A percentile compares a stretch with the other conserved stretches of the same genome.
These are phyloP conservation scores for Myrmecobius fasciatus DNA, from an alignment of 2,113 vertebrate genomes.

Conservation along the genomic window DNA sequence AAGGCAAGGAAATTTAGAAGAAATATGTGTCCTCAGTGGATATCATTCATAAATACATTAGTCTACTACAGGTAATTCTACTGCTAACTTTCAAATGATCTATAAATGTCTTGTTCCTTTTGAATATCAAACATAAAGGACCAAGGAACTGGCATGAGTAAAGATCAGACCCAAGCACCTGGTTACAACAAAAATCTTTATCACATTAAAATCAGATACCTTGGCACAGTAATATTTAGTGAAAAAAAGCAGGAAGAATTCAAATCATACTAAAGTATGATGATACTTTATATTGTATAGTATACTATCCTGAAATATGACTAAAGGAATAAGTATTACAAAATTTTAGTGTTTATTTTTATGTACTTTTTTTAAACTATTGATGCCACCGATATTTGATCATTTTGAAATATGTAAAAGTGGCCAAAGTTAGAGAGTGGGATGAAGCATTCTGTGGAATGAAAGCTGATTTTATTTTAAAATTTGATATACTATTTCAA, in stretches of 20 bases:
- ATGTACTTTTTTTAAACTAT: background rate
- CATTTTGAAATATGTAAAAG: conserved; percentile 19
- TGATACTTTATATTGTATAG: background rate
- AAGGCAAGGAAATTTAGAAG: background rate
- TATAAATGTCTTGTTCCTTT: background rate
- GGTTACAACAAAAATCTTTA: background rate
- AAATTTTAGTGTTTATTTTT: background rate
- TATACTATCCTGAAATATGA: background rate
- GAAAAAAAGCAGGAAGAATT: background rate
- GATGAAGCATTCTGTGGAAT: conserved; percentile 14
- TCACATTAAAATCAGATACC: background rate
- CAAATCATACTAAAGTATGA: background rate
- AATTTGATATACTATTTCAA: conserved; percentile 60
- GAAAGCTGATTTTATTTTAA: conserved; percentile 45
- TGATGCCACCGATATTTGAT: background rate
- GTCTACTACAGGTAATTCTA: background rate
- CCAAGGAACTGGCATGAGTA: background rate
- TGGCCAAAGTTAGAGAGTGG: background rate
- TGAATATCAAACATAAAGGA: background rate
- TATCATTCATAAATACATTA: background rate
- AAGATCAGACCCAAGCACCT: background rate
- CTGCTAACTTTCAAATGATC: background rate
- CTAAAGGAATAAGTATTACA: background rate
- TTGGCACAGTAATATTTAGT: background rate
- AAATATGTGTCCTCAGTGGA: background rate